Evolutionary conservation across 2,797 vertebrate genomes (phyloP).

Genomic region (Falco columbarius): DNA sequence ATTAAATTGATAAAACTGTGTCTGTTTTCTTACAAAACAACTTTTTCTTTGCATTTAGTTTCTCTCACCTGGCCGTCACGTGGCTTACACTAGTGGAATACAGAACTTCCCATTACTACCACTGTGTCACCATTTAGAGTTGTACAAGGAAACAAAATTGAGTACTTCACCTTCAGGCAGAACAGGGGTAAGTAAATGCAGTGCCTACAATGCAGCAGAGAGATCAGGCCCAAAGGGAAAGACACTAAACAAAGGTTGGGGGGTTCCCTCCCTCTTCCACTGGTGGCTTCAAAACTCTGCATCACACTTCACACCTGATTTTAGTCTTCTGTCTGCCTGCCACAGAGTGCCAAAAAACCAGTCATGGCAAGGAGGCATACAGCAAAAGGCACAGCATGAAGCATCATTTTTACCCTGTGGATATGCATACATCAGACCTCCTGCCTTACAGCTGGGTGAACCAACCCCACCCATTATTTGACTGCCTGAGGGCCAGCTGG

Average conservation of each 20-base stretch:
- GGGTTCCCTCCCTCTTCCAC: background rate
- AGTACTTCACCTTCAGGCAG: background rate
- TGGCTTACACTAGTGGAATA: background rate
- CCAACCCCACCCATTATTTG: background rate
- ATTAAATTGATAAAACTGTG: background rate
- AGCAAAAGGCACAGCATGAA: background rate
- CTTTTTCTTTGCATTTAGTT: background rate
- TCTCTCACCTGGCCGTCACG: background rate
- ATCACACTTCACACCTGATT: background rate
- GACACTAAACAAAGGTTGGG: background rate
- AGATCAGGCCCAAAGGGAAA: background rate
- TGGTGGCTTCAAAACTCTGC: background rate
- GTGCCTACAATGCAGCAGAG: background rate
- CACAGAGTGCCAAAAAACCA: background rate
- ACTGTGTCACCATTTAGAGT: background rate
- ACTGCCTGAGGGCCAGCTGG: background rate
- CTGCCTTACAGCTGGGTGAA: background rate
- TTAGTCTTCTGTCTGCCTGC: background rate
- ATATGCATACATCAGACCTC: background rate
- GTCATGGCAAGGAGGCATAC: background rate
- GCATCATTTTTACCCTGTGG: background rate
- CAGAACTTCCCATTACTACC: background rate
- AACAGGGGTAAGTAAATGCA: background rate
- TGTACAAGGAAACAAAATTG: background rate
- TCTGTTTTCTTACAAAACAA: background rate